phyloP scores from a whole-genome alignment of 2,888 invertebrate species.

The Meteorus colon region DNA sequence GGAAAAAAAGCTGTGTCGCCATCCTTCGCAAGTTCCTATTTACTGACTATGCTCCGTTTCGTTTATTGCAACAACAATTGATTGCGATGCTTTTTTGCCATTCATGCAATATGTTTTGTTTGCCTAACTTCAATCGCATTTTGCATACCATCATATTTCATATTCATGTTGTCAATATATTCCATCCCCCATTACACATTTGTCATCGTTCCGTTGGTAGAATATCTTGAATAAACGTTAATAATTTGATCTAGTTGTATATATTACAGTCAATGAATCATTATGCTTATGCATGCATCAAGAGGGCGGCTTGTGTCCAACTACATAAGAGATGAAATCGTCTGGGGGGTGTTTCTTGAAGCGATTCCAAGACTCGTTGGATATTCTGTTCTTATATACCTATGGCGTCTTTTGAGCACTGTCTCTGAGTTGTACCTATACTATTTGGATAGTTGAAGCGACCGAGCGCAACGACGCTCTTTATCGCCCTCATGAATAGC shows the following conservation, averaged over 20 bases:
- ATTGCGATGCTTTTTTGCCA: constrained; percentile 49
- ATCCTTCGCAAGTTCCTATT: constrained; percentile 54
- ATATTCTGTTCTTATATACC: constrained; percentile 28
- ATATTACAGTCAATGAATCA: background rate
- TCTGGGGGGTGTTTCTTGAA: constrained; percentile 28
- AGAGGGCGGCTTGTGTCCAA: background rate
- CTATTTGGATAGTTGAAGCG: constrained; percentile 19
- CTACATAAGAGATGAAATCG: background rate
- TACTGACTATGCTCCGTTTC: constrained; percentile 43
- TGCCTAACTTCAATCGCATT: constrained; percentile 34
- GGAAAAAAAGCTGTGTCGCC: constrained; percentile 58
- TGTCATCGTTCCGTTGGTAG: background rate
- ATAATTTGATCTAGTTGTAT: background rate
- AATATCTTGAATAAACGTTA: background rate
- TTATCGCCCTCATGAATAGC: constrained; percentile 53
- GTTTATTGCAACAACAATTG: constrained; percentile 60
- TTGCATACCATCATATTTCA: constrained; percentile 13
- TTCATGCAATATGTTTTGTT: constrained; percentile 30
- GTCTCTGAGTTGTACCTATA: constrained; percentile 33
- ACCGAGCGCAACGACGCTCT: constrained; percentile 52
- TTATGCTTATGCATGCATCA: background rate
- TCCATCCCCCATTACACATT: background rate
- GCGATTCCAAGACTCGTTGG: constrained; percentile 32
- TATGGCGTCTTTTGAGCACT: constrained; percentile 31
- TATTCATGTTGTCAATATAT: constrained; percentile 4